Percentiles rank a stretch among this genome's conserved stretches.
Evolutionary conservation across 2,113 vertebrate genomes (phyloP).

Genomic region (Oriolus oriolus): DNA sequence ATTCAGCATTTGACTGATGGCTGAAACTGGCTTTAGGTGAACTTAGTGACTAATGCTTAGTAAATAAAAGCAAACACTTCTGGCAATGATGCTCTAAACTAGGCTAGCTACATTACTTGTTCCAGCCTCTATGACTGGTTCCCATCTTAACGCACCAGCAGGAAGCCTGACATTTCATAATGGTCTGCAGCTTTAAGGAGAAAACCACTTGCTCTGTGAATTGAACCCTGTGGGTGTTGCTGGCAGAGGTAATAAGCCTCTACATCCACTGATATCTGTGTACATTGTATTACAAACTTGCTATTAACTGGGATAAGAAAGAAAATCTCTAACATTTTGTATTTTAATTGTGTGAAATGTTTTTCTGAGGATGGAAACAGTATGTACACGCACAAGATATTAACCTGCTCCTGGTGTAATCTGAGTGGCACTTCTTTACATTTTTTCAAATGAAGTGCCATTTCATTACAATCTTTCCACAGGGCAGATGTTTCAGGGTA

Average conservation of each 20-base stretch:
- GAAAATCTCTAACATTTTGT: neutral
- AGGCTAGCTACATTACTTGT: neutral
- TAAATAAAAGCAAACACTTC: neutral
- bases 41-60: neutral
- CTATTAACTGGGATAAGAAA: neutral
- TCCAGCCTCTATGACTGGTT: neutral
- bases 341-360: neutral
- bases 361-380: neutral
- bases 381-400: neutral
- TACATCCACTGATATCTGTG: neutral
- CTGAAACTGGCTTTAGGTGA: neutral
- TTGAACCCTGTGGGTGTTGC: neutral
- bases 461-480: neutral
- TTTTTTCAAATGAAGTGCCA: neutral
- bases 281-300: neutral
- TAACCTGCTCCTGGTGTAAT: neutral
- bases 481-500: neutral
- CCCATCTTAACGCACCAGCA: neutral
- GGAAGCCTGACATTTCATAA: conserved; percentile 8
- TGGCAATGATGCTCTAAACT: neutral
- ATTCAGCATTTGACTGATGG: neutral
- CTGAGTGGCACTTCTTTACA: neutral
- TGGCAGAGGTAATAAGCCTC: neutral
- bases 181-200: neutral
- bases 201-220: neutral